Base-by-base conservation (phyloP, 2,113 vertebrate genomes). In the Syrmaticus mikado region DNA sequence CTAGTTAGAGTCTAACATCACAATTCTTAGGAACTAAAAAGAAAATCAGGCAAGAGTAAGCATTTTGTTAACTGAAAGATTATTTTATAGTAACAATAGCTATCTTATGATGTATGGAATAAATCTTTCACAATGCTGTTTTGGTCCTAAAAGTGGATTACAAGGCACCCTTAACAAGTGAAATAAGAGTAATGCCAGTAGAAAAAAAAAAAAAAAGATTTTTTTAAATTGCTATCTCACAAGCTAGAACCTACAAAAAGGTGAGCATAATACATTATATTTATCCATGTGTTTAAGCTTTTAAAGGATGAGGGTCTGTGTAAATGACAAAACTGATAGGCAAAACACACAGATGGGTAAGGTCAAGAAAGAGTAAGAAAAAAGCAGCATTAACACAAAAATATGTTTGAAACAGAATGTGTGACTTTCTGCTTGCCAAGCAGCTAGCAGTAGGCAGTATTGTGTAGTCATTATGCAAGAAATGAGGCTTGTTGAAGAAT, bases 321-420 rank as follows among this genome's bases (percentile, higher is more conserved):
- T 16, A 92, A 90, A 71, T 93, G 87, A 83, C 34, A 91, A 81
- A 85, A 71, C 65, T 30, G 85, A 53, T 53, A 95, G 96, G 40
- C 94, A 95, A 95, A 96, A 95, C 89, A 97, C 30, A 30, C 94
- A 97, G 93, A 94, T 92, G 94, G 94, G 17, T 89, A 81, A 87
- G 95, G 95, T 95, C 89, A 91, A 85, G 75, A 67, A 92, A 83
- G 64, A 87, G 78, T 78, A 93, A 93, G 40, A 78, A 58, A 92
- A 58, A 58, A 85, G 74, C 75, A 89, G 60, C 76, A 93, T 24
- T 12, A 91, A 25, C 57, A 75, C 46, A 57, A 43, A 95, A 96
- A 95, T 93, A 91, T 92, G 89, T 93, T 95, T 46, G 65, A 46
- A 46, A 83, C 92, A 96, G 94, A 91, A 91, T 80, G 94, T 94